Evolutionary conservation across 2,888 invertebrate genomes (phyloP), one percentile per base, ranked within the genome.

Genomic region (Drosophila quinaria): DNA sequence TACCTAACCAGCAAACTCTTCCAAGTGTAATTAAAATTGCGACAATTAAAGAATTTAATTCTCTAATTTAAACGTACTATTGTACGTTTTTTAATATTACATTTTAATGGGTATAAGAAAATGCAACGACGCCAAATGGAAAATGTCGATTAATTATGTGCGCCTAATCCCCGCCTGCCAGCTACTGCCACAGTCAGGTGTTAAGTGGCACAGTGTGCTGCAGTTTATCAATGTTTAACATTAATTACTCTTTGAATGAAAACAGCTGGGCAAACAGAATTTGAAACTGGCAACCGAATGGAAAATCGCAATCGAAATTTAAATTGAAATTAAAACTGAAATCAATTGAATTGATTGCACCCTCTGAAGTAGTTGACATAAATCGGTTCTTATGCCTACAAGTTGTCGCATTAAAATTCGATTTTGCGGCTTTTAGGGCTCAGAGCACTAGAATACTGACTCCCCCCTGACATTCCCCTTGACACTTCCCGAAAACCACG

Each of bases 181-280:
- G 50, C 64, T 55, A 59, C 44, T 58, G 72, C 58, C 63, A 49
- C 54, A 42, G 55, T 11, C 64, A 70, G 61, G 49, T 56, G 69
- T 46, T 66, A 70, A 61, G 46, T 56, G 59, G 33, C 61, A 50
- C 50, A 22, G 44, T 58, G 25, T 42, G 51, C 56, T 65, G 74
- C 83, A 78, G 68, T 81, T 86, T 79, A 83, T 83, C 81, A 81
- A 71, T 72, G 56, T 65, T 80, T 68, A 63, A 66, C 64, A 64
- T 75, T 78, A 78, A 80, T 81, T 69, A 78, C 68, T 10, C 56
- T 33, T 29, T 37, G 37, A 33, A 37, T 29, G 37, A 44, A 35
- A 61, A 42, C 44, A 47, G 59, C 49, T 41, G 39, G 39, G 29
- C 25, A 19, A 39, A 47, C 11, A 22, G 47, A 25, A 46, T 17